Evolutionary conservation across 1,140 invertebrate species (phyloP).

Genomic region (Homalodisca vitripennis): DNA sequence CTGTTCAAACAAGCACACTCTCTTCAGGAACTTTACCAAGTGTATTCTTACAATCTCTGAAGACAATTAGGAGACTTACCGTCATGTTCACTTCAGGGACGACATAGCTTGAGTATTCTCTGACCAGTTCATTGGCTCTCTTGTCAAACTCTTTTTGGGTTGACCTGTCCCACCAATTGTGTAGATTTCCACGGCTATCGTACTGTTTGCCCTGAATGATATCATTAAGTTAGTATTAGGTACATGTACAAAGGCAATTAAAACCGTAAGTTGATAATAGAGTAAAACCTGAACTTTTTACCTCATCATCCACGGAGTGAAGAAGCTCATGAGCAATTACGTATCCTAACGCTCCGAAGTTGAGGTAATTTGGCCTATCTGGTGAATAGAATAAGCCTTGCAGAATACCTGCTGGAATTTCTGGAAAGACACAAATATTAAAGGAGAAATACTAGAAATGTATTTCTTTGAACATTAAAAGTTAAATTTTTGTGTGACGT

Average conservation of each 20-base stretch:
- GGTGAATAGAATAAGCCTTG: constrained; percentile 67
- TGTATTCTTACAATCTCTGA: too few species aligned
- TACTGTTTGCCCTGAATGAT: constrained; percentile 55
- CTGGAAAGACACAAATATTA: too few species aligned
- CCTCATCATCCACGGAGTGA: constrained; percentile 68
- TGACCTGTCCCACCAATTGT: constrained; percentile 60
- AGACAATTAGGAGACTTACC: too few species aligned
- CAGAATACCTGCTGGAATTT: constrained; percentile 71
- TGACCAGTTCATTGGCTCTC: constrained; percentile 61
- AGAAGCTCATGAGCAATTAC: constrained; percentile 93
- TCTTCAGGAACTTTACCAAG: too few species aligned
- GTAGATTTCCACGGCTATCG: constrained; percentile 61
- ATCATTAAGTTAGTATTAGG: background rate
- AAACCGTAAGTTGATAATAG: too few species aligned
- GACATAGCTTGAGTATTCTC: constrained; percentile 65
- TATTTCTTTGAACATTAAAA: too few species aligned
- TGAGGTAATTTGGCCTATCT: constrained; percentile 67
- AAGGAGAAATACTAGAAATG: too few species aligned
- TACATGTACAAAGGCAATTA: background rate
- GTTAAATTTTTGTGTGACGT: too few species aligned
- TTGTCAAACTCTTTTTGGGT: constrained; percentile 57
- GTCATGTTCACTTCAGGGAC: constrained; percentile 34
- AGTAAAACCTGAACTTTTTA: constrained; percentile 32
- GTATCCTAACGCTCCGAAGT: constrained; percentile 81
- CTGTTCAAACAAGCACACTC: background rate